Evolutionary conservation across 2,888 invertebrate genomes (phyloP).

Genomic region (Drosophila lutescens): DNA sequence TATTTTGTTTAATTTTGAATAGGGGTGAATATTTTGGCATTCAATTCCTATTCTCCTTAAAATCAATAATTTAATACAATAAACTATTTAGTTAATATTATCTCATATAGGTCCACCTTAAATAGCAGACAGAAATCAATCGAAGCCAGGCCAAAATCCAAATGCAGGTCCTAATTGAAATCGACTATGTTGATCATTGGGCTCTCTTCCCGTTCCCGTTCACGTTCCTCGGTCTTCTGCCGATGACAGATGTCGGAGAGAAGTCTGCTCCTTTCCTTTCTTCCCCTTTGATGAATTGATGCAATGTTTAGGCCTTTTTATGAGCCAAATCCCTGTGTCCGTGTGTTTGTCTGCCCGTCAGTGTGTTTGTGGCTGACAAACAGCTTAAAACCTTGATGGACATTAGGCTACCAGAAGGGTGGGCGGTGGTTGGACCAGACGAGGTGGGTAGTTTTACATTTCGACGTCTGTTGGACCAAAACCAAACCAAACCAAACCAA

Average conservation of each 20-base stretch:
- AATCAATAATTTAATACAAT: no score
- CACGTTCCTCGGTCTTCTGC: constrained; percentile 9
- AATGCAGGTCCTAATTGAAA: constrained; percentile 55
- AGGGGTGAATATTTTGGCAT: no score
- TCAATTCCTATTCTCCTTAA: no score
- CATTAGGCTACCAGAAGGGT: constrained; percentile 47
- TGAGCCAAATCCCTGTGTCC: constrained; percentile 41
- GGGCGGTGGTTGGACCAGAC: not conserved
- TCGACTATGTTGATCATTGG: constrained; percentile 46
- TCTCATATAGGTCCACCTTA: constrained; percentile 1
- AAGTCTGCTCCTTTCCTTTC: constrained; percentile 20
- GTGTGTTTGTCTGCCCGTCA: constrained; percentile 17
- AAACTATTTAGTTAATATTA: no score
- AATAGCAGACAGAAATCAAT: constrained; percentile 26
- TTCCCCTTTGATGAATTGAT: constrained; percentile 42
- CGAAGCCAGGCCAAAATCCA: constrained; percentile 19
- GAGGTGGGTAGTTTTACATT: constrained; percentile 27
- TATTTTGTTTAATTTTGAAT: no score
- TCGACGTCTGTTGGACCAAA: constrained; percentile 24
- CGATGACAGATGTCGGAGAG: constrained; percentile 38
- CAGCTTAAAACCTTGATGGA: constrained; percentile 65
- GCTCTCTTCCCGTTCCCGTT: not conserved
- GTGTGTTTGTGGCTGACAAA: constrained; percentile 56
- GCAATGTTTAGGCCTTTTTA: constrained; percentile 66
- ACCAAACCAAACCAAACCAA: constrained; percentile 1